Percentiles rank a stretch among this genome's conserved stretches.
These are phyloP conservation scores for Microplitis deprimator DNA, from an alignment of 2,888 invertebrate genomes.

Conservation along the genomic window DNA sequence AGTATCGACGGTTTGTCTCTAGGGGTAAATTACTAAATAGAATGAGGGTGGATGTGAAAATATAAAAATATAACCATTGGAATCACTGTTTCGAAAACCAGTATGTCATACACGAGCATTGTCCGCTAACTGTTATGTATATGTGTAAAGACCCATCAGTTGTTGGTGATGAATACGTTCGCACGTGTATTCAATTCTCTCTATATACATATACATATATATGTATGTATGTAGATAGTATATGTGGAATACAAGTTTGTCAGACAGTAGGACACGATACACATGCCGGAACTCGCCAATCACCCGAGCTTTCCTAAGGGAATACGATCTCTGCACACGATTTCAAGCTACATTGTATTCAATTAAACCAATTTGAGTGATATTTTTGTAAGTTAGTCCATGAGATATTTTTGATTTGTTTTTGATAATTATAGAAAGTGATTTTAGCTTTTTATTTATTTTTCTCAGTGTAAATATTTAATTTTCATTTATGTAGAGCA, in stretches of 20 bases:
- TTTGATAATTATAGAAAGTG: not conserved
- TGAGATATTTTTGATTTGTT: not conserved
- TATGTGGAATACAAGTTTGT: slow-evolving; percentile 29
- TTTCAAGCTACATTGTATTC: slow-evolving; percentile 30
- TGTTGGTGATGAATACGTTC: slow-evolving; percentile 26
- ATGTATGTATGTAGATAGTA: not conserved
- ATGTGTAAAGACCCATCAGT: slow-evolving; percentile 13
- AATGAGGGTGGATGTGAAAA: slow-evolving; percentile 24
- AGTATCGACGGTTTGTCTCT: not conserved
- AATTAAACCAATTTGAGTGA: slow-evolving; percentile 13
- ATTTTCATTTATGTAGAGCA: too few relatives aligned
- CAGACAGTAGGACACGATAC: slow-evolving; percentile 29
- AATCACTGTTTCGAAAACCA: slow-evolving; percentile 32
- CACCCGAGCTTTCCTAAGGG: slow-evolving; percentile 36
- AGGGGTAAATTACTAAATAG: not conserved
- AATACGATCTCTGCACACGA: slow-evolving; percentile 14
- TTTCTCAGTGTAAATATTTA: too few relatives aligned
- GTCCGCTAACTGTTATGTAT: slow-evolving; percentile 16
- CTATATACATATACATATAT: not conserved
- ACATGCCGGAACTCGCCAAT: slow-evolving; percentile 37
- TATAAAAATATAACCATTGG: slow-evolving; percentile 20
- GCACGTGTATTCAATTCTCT: slow-evolving; percentile 18
- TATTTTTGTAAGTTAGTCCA: not conserved
- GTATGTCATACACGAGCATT: slow-evolving; percentile 19
- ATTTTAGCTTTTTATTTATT: not conserved